A percentile compares a stretch with the other conserved stretches of the same genome.
Evolutionary conservation across 2,888 invertebrate species (phyloP).

Genomic region (Thera britannica): DNA sequence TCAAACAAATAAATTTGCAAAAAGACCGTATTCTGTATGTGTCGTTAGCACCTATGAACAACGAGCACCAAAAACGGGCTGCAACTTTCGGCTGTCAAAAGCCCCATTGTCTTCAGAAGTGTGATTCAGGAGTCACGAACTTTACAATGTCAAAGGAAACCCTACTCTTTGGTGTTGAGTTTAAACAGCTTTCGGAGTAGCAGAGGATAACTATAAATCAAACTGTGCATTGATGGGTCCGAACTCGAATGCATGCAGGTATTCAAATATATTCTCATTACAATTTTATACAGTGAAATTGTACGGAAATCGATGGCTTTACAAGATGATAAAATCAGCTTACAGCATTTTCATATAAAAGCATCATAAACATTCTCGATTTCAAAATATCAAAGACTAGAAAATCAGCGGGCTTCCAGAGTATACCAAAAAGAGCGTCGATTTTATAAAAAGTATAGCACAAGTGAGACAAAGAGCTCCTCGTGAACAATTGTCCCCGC

Average conservation of each 20-base stretch:
- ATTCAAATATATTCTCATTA: no score
- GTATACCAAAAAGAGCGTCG: slow-evolving; percentile 60
- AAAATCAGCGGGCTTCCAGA: slow-evolving; percentile 38
- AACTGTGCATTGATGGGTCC: background rate
- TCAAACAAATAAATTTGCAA: no score
- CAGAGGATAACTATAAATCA: background rate
- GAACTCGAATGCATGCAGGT: background rate
- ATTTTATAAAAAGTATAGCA: slow-evolving; percentile 56
- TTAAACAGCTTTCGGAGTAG: background rate
- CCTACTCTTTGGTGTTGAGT: background rate
- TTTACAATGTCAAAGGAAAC: background rate
- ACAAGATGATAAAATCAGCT: background rate
- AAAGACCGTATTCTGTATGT: background rate
- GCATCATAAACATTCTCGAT: slow-evolving; percentile 1
- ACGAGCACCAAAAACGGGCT: slow-evolving; percentile 37
- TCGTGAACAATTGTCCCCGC: slow-evolving; percentile 78
- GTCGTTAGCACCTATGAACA: slow-evolving; percentile 28
- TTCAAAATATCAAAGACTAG: slow-evolving; percentile 26
- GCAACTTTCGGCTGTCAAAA: slow-evolving; percentile 56
- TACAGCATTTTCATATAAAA: slow-evolving; percentile 1
- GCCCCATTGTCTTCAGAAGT: slow-evolving; percentile 48
- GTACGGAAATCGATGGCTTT: no score
- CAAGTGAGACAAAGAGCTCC: slow-evolving; percentile 65
- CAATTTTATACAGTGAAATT: no score
- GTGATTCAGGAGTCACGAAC: slow-evolving; percentile 9